Percentiles rank a stretch among this genome's conserved stretches.
Conservation (phyloP, 2,797 vertebrate genomes). For the Podargus strigoides region DNA sequence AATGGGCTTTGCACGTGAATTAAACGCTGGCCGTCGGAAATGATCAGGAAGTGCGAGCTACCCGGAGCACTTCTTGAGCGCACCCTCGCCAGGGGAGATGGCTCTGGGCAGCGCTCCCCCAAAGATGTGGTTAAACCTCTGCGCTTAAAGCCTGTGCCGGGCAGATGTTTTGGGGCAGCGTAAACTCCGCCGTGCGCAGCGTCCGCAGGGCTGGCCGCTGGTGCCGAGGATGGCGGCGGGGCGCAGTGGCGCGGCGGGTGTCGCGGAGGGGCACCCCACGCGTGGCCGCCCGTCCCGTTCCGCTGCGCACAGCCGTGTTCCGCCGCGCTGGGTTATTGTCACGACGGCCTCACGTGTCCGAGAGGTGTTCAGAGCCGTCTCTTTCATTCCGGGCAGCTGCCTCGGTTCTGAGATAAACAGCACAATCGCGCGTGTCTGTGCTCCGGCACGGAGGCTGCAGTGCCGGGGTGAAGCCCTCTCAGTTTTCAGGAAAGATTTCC, state of each 20-base stretch:
- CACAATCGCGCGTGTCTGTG: not conserved
- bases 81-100: not conserved
- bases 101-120: not conserved
- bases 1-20: conserved; percentile 1
- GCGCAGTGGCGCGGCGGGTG: not conserved
- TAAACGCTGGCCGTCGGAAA: not conserved
- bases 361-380: not conserved
- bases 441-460: not conserved
- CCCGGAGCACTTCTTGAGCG: not conserved
- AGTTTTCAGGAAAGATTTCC: conserved; percentile 44
- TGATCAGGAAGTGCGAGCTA: not conserved
- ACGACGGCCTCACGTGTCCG: not conserved
- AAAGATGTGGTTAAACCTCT: not conserved
- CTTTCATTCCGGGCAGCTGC: not conserved
- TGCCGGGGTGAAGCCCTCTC: conserved; percentile 24
- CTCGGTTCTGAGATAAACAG: not conserved
- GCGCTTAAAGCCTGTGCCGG: too few relatives aligned
- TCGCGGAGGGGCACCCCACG: not conserved
- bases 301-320: too few relatives aligned
- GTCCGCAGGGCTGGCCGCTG: not conserved
- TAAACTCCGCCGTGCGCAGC: not conserved
- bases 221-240: too few relatives aligned
- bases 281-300: too few relatives aligned
- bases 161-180: too few relatives aligned
- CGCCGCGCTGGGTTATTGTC: not conserved